phyloP scores from a whole-genome alignment of 2,888 invertebrate genomes.

The Aphodius sticticus region DNA sequence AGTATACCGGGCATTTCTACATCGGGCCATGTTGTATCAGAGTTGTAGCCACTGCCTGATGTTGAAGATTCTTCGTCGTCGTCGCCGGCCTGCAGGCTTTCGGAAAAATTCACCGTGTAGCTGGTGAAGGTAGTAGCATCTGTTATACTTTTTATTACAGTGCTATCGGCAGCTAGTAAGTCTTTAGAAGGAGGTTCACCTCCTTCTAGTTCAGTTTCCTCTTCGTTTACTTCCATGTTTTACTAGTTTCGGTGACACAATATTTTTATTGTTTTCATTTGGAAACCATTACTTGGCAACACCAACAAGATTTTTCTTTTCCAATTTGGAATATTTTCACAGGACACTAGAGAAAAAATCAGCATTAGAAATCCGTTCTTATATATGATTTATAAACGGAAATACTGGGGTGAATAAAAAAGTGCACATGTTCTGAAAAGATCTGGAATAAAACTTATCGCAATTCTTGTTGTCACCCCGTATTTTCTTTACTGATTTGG shows the following conservation, averaged over 20 bases:
- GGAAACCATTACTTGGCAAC: no score
- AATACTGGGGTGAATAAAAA: no score
- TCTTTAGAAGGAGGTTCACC: not conserved
- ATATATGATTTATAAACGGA: no score
- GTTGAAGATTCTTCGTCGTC: not conserved
- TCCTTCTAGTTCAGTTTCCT: not conserved
- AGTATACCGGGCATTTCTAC: constrained; percentile 31
- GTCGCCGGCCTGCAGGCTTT: not conserved
- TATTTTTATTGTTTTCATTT: no score
- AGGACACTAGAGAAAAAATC: no score
- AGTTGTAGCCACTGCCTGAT: constrained; percentile 10
- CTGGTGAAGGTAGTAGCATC: constrained; percentile 10
- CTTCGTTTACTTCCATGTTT: not conserved
- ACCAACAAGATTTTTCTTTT: no score
- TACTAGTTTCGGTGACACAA: not conserved
- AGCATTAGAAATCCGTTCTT: no score
- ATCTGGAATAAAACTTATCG: no score
- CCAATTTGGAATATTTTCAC: no score
- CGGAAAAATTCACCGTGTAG: not conserved
- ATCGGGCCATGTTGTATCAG: constrained; percentile 30
- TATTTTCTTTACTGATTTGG: no score
- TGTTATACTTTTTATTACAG: not conserved
- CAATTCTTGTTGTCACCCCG: no score
- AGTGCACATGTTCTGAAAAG: no score
- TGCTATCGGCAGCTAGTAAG: not conserved